Base-by-base conservation (phyloP, 2,888 invertebrate species). In the Drosophila falleni region DNA sequence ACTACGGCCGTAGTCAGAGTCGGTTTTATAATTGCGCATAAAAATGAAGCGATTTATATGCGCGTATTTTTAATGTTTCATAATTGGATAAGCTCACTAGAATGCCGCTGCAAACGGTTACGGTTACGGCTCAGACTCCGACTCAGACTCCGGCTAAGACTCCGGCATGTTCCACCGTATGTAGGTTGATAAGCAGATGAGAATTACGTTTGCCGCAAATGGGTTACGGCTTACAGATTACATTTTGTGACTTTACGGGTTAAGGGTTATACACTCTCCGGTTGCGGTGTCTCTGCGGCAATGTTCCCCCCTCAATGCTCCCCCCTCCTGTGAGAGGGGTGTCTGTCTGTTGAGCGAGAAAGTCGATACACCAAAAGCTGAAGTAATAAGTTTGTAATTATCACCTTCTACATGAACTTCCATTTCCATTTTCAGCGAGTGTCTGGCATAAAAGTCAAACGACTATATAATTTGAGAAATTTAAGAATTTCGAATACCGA, bases 21-120 rank as follows among this genome's bases (percentile, higher is more conserved):
- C 60, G 41, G 41, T 33, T 60, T 65, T 63, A 62, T 84, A 86
- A 79, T 76, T 85, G 82, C 71, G 85, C 73, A 76, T 85, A 81
- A 89, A 88, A 86, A 87, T 89, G 83, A 88, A 81, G 86, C 86
- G 89, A 88, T 87, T 86, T 86, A 89, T 89, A 85, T 85, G 84
- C 89, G 83, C 73, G 82, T 89, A 81, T 82, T 88, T 85, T 85
- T 87, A 85, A 89, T 85, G 89, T 71, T 70, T 85, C 86, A 85
- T 85, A 85, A 85, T 85, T 85, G 84, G 77, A 82, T 85, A 78
- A 72, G 79, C 74, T 68, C 65, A 67, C 63, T 64, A 60, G 65
- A 51, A 56, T 51, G 55, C 19, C 42, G n/a, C 19, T 23, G 55
- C 19, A 41, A 31, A 15, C 19, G 23, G 13, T 11, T 49, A 49